phyloP scores from a whole-genome alignment of 2,113 vertebrate species.

The Motacilla alba region DNA sequence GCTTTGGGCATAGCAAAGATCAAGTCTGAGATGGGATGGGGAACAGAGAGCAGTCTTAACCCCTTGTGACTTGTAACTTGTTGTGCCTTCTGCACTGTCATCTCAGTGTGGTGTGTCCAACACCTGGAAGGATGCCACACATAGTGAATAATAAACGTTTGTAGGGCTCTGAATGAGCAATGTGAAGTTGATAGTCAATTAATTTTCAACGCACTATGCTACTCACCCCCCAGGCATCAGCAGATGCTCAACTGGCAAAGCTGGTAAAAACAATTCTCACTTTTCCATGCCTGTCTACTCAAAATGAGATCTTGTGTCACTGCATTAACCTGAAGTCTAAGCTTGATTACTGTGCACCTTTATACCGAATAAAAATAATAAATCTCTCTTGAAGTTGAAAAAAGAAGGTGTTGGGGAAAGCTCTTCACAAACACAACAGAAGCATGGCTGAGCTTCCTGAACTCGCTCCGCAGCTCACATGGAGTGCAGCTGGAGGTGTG shows the following conservation, averaged over 20 bases:
- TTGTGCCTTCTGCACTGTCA: background rate
- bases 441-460: background rate
- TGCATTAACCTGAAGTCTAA: background rate
- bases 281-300: background rate
- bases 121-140: background rate
- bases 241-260: slow-evolving; percentile 22
- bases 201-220: slow-evolving; percentile 2
- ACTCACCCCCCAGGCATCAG: background rate
- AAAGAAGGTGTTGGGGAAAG: background rate
- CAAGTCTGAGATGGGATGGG: background rate
- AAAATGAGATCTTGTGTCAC: background rate
- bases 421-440: background rate
- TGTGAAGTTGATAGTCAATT: slow-evolving; percentile 4
- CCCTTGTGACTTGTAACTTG: background rate
- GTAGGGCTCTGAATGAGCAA: background rate
- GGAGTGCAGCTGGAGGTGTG: background rate
- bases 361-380: background rate
- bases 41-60: background rate
- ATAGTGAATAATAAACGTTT: background rate
- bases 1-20: background rate
- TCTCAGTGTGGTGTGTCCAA: background rate
- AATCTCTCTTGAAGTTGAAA: background rate
- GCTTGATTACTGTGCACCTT: background rate
- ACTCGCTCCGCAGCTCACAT: background rate
- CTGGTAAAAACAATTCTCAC: background rate